phyloP scores from a whole-genome alignment of 2,888 invertebrate species.

The Eupithecia pulchellata region DNA sequence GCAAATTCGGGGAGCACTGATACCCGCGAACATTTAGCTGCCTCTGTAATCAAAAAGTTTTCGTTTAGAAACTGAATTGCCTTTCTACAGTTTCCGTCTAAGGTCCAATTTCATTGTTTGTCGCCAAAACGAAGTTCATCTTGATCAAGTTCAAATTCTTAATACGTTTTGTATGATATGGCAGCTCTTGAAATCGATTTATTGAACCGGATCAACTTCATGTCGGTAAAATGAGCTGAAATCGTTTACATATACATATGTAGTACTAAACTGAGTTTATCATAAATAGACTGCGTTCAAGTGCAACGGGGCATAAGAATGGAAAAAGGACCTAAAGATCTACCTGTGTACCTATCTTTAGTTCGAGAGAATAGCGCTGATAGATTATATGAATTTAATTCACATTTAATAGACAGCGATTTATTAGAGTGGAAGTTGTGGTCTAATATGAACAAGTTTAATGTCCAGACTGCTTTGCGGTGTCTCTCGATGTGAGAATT shows the following conservation, averaged over 20 bases:
- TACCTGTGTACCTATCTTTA: neutral
- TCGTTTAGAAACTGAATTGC: slow-evolving; percentile 26
- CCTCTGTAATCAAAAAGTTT: slow-evolving; percentile 85
- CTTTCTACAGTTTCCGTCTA: slow-evolving; percentile 6
- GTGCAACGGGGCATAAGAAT: no score
- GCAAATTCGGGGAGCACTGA: slow-evolving; percentile 93
- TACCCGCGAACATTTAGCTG: slow-evolving; percentile 95
- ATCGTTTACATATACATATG: no score
- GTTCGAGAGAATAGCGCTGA: neutral
- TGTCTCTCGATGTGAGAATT: neutral
- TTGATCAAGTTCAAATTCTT: no score
- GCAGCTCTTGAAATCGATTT: no score
- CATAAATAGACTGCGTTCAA: no score
- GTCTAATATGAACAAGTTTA: neutral
- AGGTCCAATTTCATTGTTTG: no score
- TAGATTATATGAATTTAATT: neutral
- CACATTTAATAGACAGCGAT: neutral
- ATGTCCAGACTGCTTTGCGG: neutral
- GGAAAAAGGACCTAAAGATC: neutral
- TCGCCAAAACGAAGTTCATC: no score
- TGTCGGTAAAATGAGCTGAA: no score
- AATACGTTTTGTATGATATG: no score
- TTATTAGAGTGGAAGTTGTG: neutral
- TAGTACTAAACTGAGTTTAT: no score
- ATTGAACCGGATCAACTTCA: no score